Evolutionary conservation across 2,888 invertebrate genomes (phyloP), one percentile per base, ranked within the genome.

Genomic region (Allacma fusca): DNA sequence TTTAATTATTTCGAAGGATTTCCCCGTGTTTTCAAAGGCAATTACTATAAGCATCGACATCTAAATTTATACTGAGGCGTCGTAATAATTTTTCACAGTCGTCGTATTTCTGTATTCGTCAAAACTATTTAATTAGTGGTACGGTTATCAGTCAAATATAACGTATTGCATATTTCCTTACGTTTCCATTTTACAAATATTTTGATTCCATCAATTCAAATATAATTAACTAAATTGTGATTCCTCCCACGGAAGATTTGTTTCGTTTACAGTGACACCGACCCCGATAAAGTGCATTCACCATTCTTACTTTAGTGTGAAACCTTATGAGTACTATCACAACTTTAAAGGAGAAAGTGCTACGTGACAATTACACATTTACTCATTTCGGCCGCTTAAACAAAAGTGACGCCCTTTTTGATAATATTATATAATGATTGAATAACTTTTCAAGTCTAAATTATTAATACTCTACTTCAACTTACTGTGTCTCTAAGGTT

Each of bases 81-180:
- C 50, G 50, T 34, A 9, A 9, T 34, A 34, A 34, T 50, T 12
- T 9, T 50, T 50, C 50, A 19, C 2, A 50, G 50, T 21, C 62
- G 24, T 62, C 26, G 23, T 24, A 9, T 62, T 62, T 23, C 23
- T 12, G 9, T 23, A 7, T 62, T 24, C n/a, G 62, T 24, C 24
- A 24, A 19, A 23, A 24, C 23, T 24, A 62, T 62, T 62, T 62
- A 19, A n/a, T 62, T 26, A 50, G 50, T 50, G 62, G 62, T 62
- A 62, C 24, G 24, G 9, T 62, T 23, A 26, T 62, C 62, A 62
- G 62, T 62, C 62, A 62, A 62, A 2, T 62, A 62, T 23, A 62
- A 62, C 62, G 62, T 62, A 62, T 62, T 62, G 62, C 62, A 62
- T 62, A 24, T 62, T 62, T 62, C n/a, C 24, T 23, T 24, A 62